Percentiles rank a stretch among this genome's conserved stretches.
phyloP scores from a whole-genome alignment of 1,140 invertebrate species.

The Prorops nasuta region DNA sequence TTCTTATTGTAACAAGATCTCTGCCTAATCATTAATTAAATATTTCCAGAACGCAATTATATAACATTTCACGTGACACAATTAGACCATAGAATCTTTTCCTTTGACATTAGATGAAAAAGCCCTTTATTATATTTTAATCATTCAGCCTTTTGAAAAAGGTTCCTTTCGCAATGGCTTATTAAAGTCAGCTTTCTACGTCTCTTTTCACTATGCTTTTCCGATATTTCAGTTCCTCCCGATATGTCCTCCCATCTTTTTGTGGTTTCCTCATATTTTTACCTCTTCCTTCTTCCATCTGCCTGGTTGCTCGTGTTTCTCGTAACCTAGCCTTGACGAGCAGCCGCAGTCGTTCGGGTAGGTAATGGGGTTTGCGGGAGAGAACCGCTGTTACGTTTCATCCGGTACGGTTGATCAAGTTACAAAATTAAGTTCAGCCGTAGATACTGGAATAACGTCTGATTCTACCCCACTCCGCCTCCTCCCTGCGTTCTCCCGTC shows the following conservation, averaged over 20 bases:
- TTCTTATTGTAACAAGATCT: too few species aligned
- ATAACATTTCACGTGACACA: too few species aligned
- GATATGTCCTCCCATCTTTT: not conserved
- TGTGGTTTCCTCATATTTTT: not conserved
- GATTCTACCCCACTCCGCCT: not conserved
- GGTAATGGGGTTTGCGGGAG: conserved; percentile 31
- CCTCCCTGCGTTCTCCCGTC: not conserved
- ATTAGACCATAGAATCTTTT: too few species aligned
- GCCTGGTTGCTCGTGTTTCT: conserved; percentile 8
- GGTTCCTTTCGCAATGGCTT: too few species aligned
- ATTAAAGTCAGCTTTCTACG: not conserved
- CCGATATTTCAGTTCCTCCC: not conserved
- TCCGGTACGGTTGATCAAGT: conserved; percentile 30
- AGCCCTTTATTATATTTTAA: too few species aligned
- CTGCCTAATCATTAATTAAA: too few species aligned
- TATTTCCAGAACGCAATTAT: too few species aligned
- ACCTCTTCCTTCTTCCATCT: not conserved
- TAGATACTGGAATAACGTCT: conserved; percentile 32
- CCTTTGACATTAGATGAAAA: too few species aligned
- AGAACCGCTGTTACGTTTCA: conserved; percentile 28
- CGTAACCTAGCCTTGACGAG: conserved; percentile 29
- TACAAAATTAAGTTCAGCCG: conserved; percentile 36
- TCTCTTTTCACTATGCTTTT: conserved; percentile 2
- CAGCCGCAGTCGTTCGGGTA: conserved; percentile 29
- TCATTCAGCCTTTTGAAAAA: too few species aligned